Conservation (phyloP, 2,797 vertebrate genomes). For the Merluccius polli region DNA sequence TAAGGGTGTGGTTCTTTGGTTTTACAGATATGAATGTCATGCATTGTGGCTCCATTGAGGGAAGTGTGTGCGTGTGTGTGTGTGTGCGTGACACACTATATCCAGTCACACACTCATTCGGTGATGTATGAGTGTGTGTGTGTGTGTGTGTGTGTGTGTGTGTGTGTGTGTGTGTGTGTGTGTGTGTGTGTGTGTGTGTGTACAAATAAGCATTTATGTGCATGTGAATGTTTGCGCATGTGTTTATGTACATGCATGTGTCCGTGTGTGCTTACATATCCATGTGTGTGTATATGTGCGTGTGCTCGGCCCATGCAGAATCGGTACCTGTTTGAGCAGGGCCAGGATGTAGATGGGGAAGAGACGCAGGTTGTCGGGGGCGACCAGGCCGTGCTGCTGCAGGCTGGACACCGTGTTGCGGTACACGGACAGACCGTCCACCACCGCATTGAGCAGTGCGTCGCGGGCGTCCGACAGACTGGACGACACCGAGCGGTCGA, state of each 20-base stretch:
- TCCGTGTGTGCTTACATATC: not conserved
- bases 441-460: slow-evolving; percentile 89
- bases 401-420: slow-evolving; percentile 81
- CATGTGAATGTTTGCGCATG: too few relatives aligned
- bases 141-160: not conserved
- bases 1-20: not conserved
- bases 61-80: too few relatives aligned
- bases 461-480: slow-evolving; percentile 92
- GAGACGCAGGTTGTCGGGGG: slow-evolving; percentile 83
- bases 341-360: slow-evolving; percentile 91
- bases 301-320: not conserved
- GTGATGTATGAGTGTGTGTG: too few relatives aligned
- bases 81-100: too few relatives aligned
- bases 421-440: slow-evolving; percentile 85
- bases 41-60: too few relatives aligned
- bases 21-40: not conserved
- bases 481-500: slow-evolving; percentile 89
- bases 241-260: too few relatives aligned
- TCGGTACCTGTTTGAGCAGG: slow-evolving; percentile 92
- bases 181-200: not conserved
- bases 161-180: not conserved
- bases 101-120: too few relatives aligned
- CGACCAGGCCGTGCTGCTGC: slow-evolving; percentile 81
- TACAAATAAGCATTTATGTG: too few relatives aligned
- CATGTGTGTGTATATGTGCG: not conserved